phyloP scores from a whole-genome alignment of 1,140 invertebrate genomes.

The Bombyx mandarina region DNA sequence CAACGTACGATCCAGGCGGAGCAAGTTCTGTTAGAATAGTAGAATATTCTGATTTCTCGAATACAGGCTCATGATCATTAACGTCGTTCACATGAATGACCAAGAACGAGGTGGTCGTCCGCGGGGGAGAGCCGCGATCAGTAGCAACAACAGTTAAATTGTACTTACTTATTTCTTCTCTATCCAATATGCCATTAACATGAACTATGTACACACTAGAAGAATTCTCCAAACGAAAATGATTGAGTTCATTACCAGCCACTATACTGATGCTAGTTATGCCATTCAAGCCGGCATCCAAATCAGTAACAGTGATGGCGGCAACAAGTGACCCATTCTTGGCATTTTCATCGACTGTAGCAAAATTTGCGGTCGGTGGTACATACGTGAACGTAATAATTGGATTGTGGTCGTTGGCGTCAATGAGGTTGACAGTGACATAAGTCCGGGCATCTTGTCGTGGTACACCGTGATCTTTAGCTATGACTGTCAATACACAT shows the following conservation, averaged over 20 bases:
- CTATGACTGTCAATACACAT: conserved; percentile 95
- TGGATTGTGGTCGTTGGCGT: conserved; percentile 96
- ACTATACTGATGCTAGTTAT: conserved; percentile 87
- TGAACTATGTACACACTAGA: conserved; percentile 89
- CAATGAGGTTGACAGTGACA: conserved; percentile 93
- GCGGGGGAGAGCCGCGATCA: conserved; percentile 88
- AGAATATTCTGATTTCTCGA: conserved; percentile 93
- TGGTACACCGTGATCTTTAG: conserved; percentile 91
- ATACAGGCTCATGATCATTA: conserved; percentile 95
- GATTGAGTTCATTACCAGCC: conserved; percentile 90
- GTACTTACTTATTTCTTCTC: conserved; percentile 93
- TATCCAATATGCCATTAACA: conserved; percentile 92
- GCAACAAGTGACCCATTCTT: conserved; percentile 91
- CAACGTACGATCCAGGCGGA: conserved; percentile 88
- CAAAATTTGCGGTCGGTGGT: conserved; percentile 84
- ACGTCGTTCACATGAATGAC: conserved; percentile 95
- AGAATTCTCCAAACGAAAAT: conserved; percentile 89
- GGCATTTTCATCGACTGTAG: conserved; percentile 95
- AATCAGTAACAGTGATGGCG: conserved; percentile 92
- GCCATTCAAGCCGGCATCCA: conserved; percentile 91
- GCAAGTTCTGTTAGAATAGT: conserved; percentile 89
- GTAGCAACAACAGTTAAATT: conserved; percentile 92
- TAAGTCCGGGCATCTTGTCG: conserved; percentile 93
- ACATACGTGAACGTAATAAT: conserved; percentile 92
- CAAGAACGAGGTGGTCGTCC: conserved; percentile 87